A percentile compares a stretch with the other conserved stretches of the same genome.
Conservation (phyloP, 2,113 vertebrate genomes). For the pig (Sus scrofa) region DNA sequence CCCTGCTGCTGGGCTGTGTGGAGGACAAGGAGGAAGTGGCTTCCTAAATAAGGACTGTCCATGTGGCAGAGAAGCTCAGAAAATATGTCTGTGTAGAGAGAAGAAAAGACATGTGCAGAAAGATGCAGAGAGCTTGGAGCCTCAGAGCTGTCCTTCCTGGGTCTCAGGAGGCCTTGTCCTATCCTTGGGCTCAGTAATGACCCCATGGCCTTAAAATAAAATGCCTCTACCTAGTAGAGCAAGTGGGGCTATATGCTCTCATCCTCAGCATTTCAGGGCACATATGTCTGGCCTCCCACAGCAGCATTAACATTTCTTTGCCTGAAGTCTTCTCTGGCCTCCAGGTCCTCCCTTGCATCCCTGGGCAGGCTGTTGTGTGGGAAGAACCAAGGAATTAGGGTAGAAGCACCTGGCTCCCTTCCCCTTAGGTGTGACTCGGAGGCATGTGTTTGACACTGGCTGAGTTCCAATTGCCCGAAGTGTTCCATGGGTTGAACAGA, state of each 20-base stretch:
- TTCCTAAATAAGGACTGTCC: background rate
- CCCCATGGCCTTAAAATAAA: background rate
- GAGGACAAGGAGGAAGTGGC: background rate
- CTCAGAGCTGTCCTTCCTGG: background rate
- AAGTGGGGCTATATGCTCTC: fast-evolving
- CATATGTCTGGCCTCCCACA: background rate
- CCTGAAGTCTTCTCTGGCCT: background rate
- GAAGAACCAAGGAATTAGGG: no score
- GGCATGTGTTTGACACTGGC: fast-evolving
- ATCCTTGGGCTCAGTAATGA: background rate
- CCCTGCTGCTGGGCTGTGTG: background rate
- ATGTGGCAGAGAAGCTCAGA: background rate
- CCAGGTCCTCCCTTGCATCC: background rate
- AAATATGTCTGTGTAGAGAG: background rate
- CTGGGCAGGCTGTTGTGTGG: background rate
- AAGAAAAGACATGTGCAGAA: background rate
- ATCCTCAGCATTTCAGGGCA: background rate
- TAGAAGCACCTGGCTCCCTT: background rate
- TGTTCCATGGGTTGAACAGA: background rate
- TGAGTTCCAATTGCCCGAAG: background rate
- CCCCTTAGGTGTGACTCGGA: fast-evolving
- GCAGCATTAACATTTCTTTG: background rate
- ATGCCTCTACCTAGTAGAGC: background rate
- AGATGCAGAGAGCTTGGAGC: background rate
- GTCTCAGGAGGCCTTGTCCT: background rate